Evolutionary conservation across 2,113 vertebrate genomes (phyloP), one percentile per base, ranked within the genome.

Genomic region (Laticauda colubrina): DNA sequence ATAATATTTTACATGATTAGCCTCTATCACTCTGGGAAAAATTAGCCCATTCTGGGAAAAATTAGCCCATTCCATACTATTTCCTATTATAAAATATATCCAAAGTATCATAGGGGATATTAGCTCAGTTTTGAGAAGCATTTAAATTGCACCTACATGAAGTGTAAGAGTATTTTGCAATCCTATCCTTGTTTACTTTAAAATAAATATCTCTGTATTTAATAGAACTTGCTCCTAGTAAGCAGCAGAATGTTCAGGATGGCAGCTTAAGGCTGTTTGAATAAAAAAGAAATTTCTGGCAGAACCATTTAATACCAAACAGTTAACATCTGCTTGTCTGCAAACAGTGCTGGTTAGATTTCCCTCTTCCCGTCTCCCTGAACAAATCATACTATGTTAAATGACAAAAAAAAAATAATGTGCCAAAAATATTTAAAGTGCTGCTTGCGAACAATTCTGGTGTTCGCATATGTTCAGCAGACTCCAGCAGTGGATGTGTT

Each of bases 311-410:
- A 81, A 92, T 89, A 43, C 24, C 34, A 88, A 55, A 55, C 61
- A 75, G 23, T 69, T 75, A 89, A 89, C 87, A 64, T 75, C 87
- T 89, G 86, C 8, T 89, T 88, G 59, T 75, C 51, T 92, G 87
- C 85, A 69, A 92, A 89, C 24, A 75, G 43, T 88, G 11, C 61
- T 88, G 23, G 23, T 55, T 54, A 69, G 59, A 55, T 57, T 51
- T 53, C 87, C 29, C 87, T 54, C 26, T 45, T 39, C 24, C 24
- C 2, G 1, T 4, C 26, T 18, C n/a, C 88, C 48, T 11, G 24
- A 59, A 87, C 43, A 57, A 61, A 51, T 87, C 34, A 87, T 57
- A 59, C 23, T 24, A 59, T 86, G 21, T 48, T 21, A 8, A 43
- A 48, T 23, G 26, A 69, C 29, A n/a, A 69, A 61, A 69, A 69